A percentile compares a stretch with the other conserved stretches of the same genome.
These are phyloP conservation scores for Drosophila truncata DNA, from an alignment of 1,140 invertebrate genomes.

Conservation along the genomic window DNA sequence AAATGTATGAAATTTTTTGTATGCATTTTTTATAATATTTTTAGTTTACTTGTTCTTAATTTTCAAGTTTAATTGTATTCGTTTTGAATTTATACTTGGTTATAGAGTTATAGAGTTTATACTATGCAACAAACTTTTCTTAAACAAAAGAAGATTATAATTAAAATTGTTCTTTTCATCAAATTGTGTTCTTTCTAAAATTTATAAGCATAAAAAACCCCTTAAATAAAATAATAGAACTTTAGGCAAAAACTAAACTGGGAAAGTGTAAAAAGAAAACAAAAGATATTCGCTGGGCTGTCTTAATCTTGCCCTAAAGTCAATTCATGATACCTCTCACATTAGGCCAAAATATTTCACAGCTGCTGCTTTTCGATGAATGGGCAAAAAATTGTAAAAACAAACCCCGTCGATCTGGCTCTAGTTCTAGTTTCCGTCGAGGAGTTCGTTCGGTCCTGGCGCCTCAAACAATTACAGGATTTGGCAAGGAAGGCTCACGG, in stretches of 20 bases:
- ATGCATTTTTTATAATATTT: too few species aligned
- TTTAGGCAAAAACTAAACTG: neutral
- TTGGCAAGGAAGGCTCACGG: constrained; percentile 43
- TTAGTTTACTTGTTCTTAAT: too few species aligned
- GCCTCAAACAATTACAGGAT: constrained; percentile 75
- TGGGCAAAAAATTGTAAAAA: constrained; percentile 35
- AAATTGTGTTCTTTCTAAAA: neutral
- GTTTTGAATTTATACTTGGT: neutral
- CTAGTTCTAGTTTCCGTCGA: constrained; percentile 48
- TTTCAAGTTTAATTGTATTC: too few species aligned
- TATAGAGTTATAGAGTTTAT: neutral
- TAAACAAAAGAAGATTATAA: neutral
- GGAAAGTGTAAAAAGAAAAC: neutral
- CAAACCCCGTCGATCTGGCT: constrained; percentile 28
- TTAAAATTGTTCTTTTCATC: too few species aligned
- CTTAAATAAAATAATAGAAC: neutral
- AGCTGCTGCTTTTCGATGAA: constrained; percentile 42
- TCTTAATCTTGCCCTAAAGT: constrained; percentile 29
- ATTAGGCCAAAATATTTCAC: constrained; percentile 37
- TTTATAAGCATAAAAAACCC: neutral
- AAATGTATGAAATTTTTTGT: too few species aligned
- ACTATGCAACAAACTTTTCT: too few species aligned
- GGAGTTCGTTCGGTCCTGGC: constrained; percentile 30
- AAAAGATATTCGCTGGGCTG: constrained; percentile 11
- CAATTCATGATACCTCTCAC: constrained; percentile 36